A percentile compares a stretch with the other conserved stretches of the same genome.
Conservation (phyloP, 2,113 vertebrate species). For the Anser cygnoides region DNA sequence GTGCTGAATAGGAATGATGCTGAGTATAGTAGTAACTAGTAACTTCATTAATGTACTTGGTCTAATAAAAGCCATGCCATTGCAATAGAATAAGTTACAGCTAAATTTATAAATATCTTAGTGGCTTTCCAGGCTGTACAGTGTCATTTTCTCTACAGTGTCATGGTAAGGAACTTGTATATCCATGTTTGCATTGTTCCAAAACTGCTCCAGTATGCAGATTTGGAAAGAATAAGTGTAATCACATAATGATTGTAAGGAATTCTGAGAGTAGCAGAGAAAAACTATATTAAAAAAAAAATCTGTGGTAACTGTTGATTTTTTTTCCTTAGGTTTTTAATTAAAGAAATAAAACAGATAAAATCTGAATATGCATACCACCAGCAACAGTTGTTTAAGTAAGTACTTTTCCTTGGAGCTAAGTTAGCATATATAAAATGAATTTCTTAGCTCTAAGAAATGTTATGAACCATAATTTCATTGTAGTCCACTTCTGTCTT, state of each 20-base stretch:
- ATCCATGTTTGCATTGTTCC: neutral
- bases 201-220: neutral
- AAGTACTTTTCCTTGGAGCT: conserved; percentile 58
- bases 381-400: conserved; percentile 74
- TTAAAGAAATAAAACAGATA: conserved; percentile 71
- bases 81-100: neutral
- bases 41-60: neutral
- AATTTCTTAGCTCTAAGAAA: neutral
- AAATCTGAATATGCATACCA: conserved; percentile 68
- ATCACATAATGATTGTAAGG: neutral
- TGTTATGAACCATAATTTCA: neutral
- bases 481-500: conserved; percentile 54
- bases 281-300: neutral
- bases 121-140: neutral
- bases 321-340: conserved; percentile 73
- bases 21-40: neutral
- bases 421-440: neutral
- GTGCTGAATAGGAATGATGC: neutral
- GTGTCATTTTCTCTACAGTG: neutral
- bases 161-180: neutral
- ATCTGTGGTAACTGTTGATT: neutral
- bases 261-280: neutral
- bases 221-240: neutral
- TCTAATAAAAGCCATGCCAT: neutral
- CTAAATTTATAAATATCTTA: neutral